These are phyloP conservation scores for Drosophila anomalipes DNA, from an alignment of 2,888 invertebrate species.

Conservation along the genomic window DNA sequence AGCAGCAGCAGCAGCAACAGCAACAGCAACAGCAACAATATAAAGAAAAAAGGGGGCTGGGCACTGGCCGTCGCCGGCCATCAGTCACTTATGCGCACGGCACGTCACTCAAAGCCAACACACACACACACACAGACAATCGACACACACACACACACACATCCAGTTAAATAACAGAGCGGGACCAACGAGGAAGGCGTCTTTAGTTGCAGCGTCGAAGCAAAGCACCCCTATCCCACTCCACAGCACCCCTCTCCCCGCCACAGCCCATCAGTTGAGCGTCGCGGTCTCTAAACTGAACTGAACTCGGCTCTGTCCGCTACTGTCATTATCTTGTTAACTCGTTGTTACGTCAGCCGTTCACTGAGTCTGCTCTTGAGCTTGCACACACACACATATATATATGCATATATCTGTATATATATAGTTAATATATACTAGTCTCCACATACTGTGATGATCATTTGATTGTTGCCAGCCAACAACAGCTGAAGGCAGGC, in stretches of 20 bases:
- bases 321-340: slow-evolving; percentile 82
- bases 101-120: slow-evolving; percentile 73
- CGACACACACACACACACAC: slow-evolving; percentile 33
- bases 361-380: slow-evolving; percentile 71
- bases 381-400: slow-evolving; percentile 36
- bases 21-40: slow-evolving; percentile 11
- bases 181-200: slow-evolving; percentile 52
- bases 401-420: background rate
- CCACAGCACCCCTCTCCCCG: background rate
- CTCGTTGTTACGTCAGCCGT: slow-evolving; percentile 80
- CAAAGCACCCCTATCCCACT: background rate
- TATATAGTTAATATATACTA: slow-evolving; percentile 17
- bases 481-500: slow-evolving; percentile 27
- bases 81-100: slow-evolving; percentile 81
- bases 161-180: slow-evolving; percentile 75
- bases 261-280: background rate
- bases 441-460: slow-evolving; percentile 52
- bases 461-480: slow-evolving; percentile 46
- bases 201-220: slow-evolving; percentile 43
- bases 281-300: slow-evolving; percentile 25
- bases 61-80: slow-evolving; percentile 79
- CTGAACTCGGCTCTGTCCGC: slow-evolving; percentile 62
- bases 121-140: slow-evolving; percentile 21
- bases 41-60: slow-evolving; percentile 71
- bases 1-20: background rate